Evolutionary conservation across 1,140 invertebrate species (phyloP), one percentile per base, ranked within the genome.

Genomic region (Globodera rostochiensis): DNA sequence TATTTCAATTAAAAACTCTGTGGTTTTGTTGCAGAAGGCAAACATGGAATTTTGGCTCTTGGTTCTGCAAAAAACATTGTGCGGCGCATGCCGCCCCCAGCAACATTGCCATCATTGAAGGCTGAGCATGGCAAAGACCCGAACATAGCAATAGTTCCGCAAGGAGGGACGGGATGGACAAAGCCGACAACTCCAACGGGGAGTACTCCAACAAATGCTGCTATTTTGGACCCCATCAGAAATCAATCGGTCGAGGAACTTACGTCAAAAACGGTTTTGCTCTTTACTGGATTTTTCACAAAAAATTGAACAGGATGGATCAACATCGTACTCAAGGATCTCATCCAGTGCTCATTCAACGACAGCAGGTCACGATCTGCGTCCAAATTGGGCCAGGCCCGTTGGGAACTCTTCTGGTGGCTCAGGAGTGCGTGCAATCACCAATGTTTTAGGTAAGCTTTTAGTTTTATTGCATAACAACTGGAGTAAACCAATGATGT

Each of bases 21-120:
- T 77, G 5, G 7, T 36, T 66, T 13, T 77, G 25, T 46, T 73
- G 13, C 57, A 73, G 67, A 80, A 57, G 80, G 79, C 79, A 86
- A 86, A 69, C 81, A 87, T 88, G 87, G 86, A 64, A 86, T 86
- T 64, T 80, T 89, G 21, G 57, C 80, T 53, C 73, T 90, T n/a
- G 86, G 88, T 13, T 88, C 86, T 80, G 78, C 82, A n/a, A 76
- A 84, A 64, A 76, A 84, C 70, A 85, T 89, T 74, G 86, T 89
- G n/a, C 89, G 88, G 74, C 89, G 88, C 36, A 89, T 89, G 88
- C 88, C 88, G 19, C 88, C 88, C 53, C 89, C 89, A 11, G 87
- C 88, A 6, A 88, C 89, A 49, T 71, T 89, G 64, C 88, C 88
- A 67, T 90, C 89, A 49, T 73, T 89, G 53, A 89, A 86, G 80